Base-by-base conservation (phyloP, 2,888 invertebrate genomes). In the Ethmia dodecea region DNA sequence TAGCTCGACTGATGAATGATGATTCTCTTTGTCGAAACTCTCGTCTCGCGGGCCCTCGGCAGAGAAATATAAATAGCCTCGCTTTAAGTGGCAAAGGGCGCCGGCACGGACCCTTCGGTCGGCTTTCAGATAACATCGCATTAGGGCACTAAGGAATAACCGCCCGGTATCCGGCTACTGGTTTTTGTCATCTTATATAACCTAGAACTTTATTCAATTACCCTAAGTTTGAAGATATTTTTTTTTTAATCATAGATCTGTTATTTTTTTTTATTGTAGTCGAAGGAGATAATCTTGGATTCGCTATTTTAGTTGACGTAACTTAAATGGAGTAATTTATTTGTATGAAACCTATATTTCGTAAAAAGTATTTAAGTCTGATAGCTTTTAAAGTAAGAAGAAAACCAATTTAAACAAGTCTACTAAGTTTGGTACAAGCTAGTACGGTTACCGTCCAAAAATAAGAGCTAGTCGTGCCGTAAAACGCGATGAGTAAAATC, bases 11-110 rank as follows among this genome's bases (percentile, higher is more conserved):
- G 5, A 10, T 61, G 67, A 70, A 76, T 75, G 75, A 74, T 76
- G 80, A 60, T 67, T 47, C 43, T 47, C 45, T 54, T 50, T 55
- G 58, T 59, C 54, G 64, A 60, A 68, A 59, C 61, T 69, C 66
- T 68, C 68, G 64, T 49, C 57, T 55, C 58, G 63, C 65, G 61
- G 20, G 64, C 64, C 54, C 59, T 47, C 46, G 46, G 47, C 37
- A 10, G 6, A 6, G 12, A 12, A 22, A 8, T 26, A 84, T 83
- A 81, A 83, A 86, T 86, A 84, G 83, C 69, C 25, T 60, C 65
- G 62, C 66, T 78, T 75, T 71, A 84, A 83, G 81, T 79, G 76
- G 80, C 66, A 76, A 80, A 79, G 79, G 67, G 65, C 67, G 74
- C 79, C 83, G 79, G 55, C 73, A 56, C 51, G 58, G 65, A 61